Conservation (phyloP, 2,797 vertebrate species). For the Microcaecilia unicolor region DNA sequence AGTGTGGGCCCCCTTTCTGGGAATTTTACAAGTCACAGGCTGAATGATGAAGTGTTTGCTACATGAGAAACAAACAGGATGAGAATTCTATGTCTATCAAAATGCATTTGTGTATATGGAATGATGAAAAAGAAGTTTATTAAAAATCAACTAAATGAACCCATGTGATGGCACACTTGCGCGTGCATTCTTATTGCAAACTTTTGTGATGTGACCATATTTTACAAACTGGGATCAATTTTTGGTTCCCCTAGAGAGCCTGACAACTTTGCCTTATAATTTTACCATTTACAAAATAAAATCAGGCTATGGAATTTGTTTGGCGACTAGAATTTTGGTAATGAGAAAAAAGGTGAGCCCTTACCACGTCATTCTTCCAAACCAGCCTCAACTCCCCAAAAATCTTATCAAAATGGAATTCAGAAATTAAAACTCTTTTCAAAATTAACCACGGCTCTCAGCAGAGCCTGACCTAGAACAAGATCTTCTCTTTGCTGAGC, state of each 20-base stretch:
- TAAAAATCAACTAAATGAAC: constrained; percentile 41
- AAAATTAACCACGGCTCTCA: constrained; percentile 55
- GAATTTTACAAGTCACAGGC: no score
- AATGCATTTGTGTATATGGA: no score
- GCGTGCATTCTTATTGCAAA: constrained; percentile 37
- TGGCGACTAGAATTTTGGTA: constrained; percentile 48
- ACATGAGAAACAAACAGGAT: no score
- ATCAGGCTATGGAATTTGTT: constrained; percentile 33
- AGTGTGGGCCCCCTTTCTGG: no score
- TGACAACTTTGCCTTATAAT: constrained; percentile 36
- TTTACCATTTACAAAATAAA: constrained; percentile 30
- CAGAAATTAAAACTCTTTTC: constrained; percentile 33
- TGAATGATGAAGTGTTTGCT: no score
- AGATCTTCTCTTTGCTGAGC: constrained; percentile 49
- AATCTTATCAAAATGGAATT: constrained; percentile 39
- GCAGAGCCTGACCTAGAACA: constrained; percentile 60
- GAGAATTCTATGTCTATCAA: no score
- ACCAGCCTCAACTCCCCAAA: constrained; percentile 32
- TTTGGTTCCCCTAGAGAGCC: not conserved
- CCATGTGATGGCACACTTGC: constrained; percentile 39
- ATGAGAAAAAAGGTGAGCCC: constrained; percentile 40
- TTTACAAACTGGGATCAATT: constrained; percentile 13
- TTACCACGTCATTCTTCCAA: constrained; percentile 29
- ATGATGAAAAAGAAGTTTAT: no score
- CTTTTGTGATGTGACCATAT: constrained; percentile 41